A percentile compares a stretch with the other conserved stretches of the same genome.
Conservation (phyloP, 2,113 vertebrate species). For the Leucopternis melanops region DNA sequence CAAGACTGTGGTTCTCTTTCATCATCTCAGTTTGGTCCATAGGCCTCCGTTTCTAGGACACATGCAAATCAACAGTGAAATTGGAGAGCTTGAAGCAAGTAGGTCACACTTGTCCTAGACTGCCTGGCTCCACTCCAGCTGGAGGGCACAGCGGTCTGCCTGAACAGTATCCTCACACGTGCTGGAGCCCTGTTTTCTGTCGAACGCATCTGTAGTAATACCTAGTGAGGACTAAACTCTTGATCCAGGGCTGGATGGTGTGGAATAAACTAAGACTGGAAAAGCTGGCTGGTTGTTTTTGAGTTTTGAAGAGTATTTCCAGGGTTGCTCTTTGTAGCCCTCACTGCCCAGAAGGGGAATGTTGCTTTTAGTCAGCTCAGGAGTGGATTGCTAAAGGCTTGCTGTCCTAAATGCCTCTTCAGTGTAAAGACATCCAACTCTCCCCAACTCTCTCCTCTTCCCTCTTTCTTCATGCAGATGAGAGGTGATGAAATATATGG, state of each 20-base stretch:
- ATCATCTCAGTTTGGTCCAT: background rate
- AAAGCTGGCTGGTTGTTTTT: background rate
- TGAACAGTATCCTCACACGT: background rate
- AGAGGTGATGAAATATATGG: background rate
- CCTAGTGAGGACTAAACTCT: background rate
- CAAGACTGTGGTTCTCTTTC: background rate
- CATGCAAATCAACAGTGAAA: background rate
- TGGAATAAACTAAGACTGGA: background rate
- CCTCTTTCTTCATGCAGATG: background rate
- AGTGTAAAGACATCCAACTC: background rate
- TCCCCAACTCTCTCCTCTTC: background rate
- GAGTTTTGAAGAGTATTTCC: background rate
- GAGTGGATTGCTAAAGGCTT: background rate
- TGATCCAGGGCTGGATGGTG: background rate
- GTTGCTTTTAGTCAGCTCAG: background rate
- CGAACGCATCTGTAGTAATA: too few relatives aligned
- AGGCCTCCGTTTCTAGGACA: background rate
- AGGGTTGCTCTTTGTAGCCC: background rate
- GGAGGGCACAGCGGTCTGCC: background rate
- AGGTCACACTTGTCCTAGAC: background rate
- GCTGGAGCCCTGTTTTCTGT: background rate
- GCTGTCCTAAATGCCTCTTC: background rate
- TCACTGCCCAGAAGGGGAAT: background rate
- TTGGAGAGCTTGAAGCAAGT: background rate
- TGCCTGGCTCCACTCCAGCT: rapidly evolving